A percentile compares a stretch with the other conserved stretches of the same genome.
Conservation (phyloP, 2,888 invertebrate species). For the Odontomyia ornata region DNA sequence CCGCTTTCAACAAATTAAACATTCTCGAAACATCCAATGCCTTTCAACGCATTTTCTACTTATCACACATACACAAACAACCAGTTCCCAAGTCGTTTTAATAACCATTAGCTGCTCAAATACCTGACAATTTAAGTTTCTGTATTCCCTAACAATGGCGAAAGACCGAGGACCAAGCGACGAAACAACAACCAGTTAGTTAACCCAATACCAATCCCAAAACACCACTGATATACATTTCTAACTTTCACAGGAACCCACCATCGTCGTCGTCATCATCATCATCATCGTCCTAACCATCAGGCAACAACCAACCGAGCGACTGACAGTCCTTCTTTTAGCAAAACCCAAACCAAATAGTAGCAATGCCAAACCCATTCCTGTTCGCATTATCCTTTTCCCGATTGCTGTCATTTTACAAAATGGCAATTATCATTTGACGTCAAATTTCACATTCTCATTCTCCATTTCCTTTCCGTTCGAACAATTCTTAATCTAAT, state of each 20-base stretch:
- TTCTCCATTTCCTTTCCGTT: background rate
- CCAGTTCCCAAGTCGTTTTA: slow-evolving; percentile 16
- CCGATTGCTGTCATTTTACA: slow-evolving; percentile 20
- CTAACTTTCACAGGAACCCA: no score
- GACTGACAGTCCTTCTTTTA: no score
- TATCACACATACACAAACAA: background rate
- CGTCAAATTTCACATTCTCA: slow-evolving; percentile 26
- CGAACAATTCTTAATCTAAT: slow-evolving; percentile 33
- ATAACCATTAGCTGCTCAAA: slow-evolving; percentile 30
- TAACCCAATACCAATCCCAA: no score
- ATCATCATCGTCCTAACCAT: no score
- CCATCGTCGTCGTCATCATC: no score
- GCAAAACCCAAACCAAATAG: no score
- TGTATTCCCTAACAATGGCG: background rate
- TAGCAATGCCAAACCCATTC: no score
- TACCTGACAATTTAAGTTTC: slow-evolving; percentile 23
- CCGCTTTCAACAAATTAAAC: background rate
- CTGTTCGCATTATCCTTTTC: background rate
- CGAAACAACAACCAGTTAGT: background rate
- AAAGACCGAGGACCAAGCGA: background rate
- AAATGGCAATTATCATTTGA: slow-evolving; percentile 37
- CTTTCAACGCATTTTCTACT: background rate
- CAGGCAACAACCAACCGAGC: no score
- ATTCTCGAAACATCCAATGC: background rate
- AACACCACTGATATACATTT: no score